Conservation (phyloP, 2,888 invertebrate genomes). For the Sylvicola fuscatus region DNA sequence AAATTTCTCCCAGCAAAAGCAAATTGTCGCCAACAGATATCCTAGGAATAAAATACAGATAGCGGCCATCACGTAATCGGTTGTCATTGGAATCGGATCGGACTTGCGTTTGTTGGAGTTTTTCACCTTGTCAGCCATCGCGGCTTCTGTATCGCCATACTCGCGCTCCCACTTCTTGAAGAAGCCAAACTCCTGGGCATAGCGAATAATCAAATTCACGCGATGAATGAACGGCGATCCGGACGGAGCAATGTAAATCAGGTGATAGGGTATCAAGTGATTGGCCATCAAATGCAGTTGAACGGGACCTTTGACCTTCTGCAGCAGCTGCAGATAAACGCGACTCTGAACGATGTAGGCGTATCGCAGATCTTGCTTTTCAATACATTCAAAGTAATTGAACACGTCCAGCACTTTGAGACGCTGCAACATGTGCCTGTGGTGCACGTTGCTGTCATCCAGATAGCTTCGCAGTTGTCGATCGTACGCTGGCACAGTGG, state of each 20-base stretch:
- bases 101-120: neutral
- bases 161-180: slow-evolving; percentile 18
- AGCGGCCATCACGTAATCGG: slow-evolving; percentile 19
- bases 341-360: slow-evolving; percentile 30
- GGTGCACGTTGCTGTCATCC: slow-evolving; percentile 16
- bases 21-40: slow-evolving; percentile 7
- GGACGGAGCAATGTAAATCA: slow-evolving; percentile 33
- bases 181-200: slow-evolving; percentile 31
- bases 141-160: too few relatives aligned
- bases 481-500: slow-evolving; percentile 22
- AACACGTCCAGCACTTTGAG: slow-evolving; percentile 24
- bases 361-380: slow-evolving; percentile 24
- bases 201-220: slow-evolving; percentile 26
- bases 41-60: slow-evolving; percentile 18
- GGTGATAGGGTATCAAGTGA: slow-evolving; percentile 33
- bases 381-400: slow-evolving; percentile 22
- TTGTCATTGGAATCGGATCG: slow-evolving; percentile 13
- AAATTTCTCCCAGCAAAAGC: too few relatives aligned
- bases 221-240: slow-evolving; percentile 34
- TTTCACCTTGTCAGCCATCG: too few relatives aligned
- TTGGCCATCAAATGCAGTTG: slow-evolving; percentile 17
- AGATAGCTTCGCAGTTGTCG: slow-evolving; percentile 22
- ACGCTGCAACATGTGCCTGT: slow-evolving; percentile 17
- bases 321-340: slow-evolving; percentile 14
- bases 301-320: too few relatives aligned